Conservation (phyloP, 2,888 invertebrate species). For the Pyralis farinalis region DNA sequence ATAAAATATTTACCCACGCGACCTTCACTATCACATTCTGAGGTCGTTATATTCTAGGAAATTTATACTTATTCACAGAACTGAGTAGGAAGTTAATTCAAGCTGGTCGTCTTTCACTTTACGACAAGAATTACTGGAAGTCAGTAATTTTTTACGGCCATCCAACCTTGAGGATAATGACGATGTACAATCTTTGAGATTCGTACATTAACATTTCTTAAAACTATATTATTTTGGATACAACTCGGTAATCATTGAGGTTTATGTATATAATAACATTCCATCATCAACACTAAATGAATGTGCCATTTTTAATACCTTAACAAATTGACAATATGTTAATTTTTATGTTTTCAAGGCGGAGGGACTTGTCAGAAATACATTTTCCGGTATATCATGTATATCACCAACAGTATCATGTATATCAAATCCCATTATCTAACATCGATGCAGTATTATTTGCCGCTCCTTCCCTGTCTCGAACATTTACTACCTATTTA, state of each 20-base stretch:
- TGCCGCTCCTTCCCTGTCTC: too few relatives aligned
- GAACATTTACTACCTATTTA: too few relatives aligned
- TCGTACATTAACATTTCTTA: not conserved
- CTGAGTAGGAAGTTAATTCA: slow-evolving; percentile 33
- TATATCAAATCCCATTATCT: too few relatives aligned
- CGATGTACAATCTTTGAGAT: too few relatives aligned
- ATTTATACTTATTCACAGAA: slow-evolving; percentile 18
- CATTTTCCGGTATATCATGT: too few relatives aligned
- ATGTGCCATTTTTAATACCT: too few relatives aligned
- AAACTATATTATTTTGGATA: not conserved
- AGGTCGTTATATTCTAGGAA: slow-evolving; percentile 32
- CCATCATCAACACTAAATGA: not conserved
- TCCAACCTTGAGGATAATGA: not conserved
- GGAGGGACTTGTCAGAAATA: not conserved
- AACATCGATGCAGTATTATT: too few relatives aligned
- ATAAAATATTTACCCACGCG: not conserved
- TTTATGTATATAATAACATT: not conserved
- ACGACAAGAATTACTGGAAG: slow-evolving; percentile 22
- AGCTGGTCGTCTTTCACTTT: slow-evolving; percentile 27
- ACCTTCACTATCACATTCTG: slow-evolving; percentile 13
- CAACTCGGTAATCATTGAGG: not conserved
- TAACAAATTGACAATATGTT: too few relatives aligned
- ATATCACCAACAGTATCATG: too few relatives aligned
- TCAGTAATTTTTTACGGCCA: slow-evolving; percentile 27
- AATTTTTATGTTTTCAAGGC: too few relatives aligned